Percentiles rank a stretch among this genome's conserved stretches.
Evolutionary conservation across 2,113 vertebrate genomes (phyloP).

Genomic region (human): GRCh38 chr1:34328001-34328500

Average conservation of each 20-base stretch:
- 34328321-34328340: slow-evolving; percentile 10
- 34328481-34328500: neutral
- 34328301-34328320: slow-evolving; percentile 56
- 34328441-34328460: slow-evolving; percentile 19
- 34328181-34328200: neutral
- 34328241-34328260: neutral
- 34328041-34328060: neutral
- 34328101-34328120: neutral
- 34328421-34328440: slow-evolving; percentile 50
- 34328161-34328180: neutral
- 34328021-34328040: neutral
- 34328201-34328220: neutral
- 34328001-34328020: neutral
- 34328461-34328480: slow-evolving; percentile 50
- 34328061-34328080: neutral
- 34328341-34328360: neutral
- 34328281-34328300: neutral
- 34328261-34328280: neutral
- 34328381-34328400: slow-evolving; percentile 44
- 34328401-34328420: slow-evolving; percentile 46
- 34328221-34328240: neutral
- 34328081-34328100: neutral
- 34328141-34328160: neutral
- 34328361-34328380: neutral
- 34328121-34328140: neutral